A percentile compares a stretch with the other conserved stretches of the same genome.
Evolutionary conservation across 1,140 invertebrate genomes (phyloP).

Genomic region (Habropoda laboriosa): DNA sequence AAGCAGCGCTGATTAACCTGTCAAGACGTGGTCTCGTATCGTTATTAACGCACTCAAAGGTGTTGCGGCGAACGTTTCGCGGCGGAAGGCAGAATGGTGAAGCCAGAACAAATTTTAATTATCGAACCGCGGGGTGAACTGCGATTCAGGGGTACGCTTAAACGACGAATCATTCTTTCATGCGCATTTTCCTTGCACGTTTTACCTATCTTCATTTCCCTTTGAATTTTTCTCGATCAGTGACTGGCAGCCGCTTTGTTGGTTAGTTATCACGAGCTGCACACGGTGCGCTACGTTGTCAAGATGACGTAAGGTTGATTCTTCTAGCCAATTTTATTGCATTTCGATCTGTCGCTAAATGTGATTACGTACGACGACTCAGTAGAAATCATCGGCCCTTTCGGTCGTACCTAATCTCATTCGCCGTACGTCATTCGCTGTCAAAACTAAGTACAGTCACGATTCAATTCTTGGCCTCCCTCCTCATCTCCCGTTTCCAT

Average conservation of each 20-base stretch:
- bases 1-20: conserved; percentile 41
- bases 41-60: conserved; percentile 35
- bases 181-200: conserved; percentile 10
- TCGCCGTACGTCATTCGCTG: conserved; percentile 56
- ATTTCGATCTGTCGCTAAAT: conserved; percentile 22
- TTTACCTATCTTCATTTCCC: neutral
- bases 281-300: conserved; percentile 63
- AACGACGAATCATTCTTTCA: conserved; percentile 39
- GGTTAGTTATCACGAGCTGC: conserved; percentile 33
- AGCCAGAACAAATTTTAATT: conserved; percentile 86
- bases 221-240: neutral
- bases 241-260: conserved; percentile 33
- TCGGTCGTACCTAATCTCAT: conserved; percentile 47
- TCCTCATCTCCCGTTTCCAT: conserved; percentile 8
- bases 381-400: conserved; percentile 5
- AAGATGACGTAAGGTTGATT: conserved; percentile 68
- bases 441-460: conserved; percentile 53
- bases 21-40: conserved; percentile 53
- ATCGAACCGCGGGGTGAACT: conserved; percentile 89
- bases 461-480: conserved; percentile 19
- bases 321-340: conserved; percentile 33
- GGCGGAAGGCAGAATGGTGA: conserved; percentile 74
- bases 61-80: conserved; percentile 40
- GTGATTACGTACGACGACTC: conserved; percentile 1
- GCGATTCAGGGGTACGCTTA: conserved; percentile 86